A percentile compares a stretch with the other conserved stretches of the same genome.
These are phyloP conservation scores for Siniperca obscura DNA, from an alignment of 2,797 vertebrate species.

Conservation along the genomic window DNA sequence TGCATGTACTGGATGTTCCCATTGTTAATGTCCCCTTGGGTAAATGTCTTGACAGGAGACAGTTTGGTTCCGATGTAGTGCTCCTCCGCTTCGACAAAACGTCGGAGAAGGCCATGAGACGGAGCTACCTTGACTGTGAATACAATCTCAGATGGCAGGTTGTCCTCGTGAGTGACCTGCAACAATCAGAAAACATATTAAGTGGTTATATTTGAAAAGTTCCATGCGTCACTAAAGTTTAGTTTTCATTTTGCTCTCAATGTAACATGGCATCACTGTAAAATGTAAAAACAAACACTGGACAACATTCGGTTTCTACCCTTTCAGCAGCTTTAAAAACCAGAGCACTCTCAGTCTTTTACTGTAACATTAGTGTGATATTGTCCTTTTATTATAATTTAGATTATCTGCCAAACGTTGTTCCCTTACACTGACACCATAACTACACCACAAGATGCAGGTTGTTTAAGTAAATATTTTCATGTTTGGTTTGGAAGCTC, in stretches of 20 bases:
- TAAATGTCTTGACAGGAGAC: slow-evolving; percentile 86
- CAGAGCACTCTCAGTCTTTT: not conserved
- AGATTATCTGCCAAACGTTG: not conserved
- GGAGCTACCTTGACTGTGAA: slow-evolving; percentile 87
- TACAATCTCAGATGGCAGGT: slow-evolving; percentile 87
- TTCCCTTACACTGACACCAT: not conserved
- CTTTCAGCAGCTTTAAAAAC: slow-evolving; percentile 15
- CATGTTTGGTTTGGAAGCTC: not conserved
- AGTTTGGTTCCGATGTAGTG: slow-evolving; percentile 77
- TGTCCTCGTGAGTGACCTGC: slow-evolving; percentile 90
- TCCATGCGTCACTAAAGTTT: slow-evolving; percentile 41
- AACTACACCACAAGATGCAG: not conserved
- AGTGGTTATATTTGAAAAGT: slow-evolving; percentile 59
- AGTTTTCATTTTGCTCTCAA: slow-evolving; percentile 35
- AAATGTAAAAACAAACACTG: slow-evolving; percentile 43
- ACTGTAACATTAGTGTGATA: not conserved
- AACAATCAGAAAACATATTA: slow-evolving; percentile 65
- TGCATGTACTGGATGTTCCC: slow-evolving; percentile 91
- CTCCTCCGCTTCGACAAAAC: slow-evolving; percentile 80
- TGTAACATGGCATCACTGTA: slow-evolving; percentile 44
- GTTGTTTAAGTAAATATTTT: not conserved
- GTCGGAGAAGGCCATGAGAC: slow-evolving; percentile 85
- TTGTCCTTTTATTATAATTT: not conserved
- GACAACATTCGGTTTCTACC: slow-evolving; percentile 2
- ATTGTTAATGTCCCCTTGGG: slow-evolving; percentile 87